Evolutionary conservation across 1,140 invertebrate genomes (phyloP), one percentile per base, ranked within the genome.

Genomic region (Berghia stephanieae): DNA sequence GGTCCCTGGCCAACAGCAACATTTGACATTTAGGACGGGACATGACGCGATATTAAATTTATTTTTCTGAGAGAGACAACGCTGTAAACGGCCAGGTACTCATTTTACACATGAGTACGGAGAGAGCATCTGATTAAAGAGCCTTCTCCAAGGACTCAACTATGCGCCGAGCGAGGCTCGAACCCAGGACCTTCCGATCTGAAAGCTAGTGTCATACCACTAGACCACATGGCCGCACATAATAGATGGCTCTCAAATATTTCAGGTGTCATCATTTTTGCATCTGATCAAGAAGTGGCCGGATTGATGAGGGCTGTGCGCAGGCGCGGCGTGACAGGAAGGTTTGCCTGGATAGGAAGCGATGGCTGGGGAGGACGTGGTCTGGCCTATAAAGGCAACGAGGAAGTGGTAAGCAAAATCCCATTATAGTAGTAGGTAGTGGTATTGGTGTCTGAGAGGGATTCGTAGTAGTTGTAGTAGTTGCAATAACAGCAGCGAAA

Each of bases 201-300:
- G n/a, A n/a, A n/a, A n/a, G n/a, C n/a, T n/a, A n/a, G n/a, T n/a
- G n/a, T n/a, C n/a, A n/a, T n/a, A n/a, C n/a, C n/a, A n/a, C n/a
- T n/a, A n/a, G n/a, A n/a, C n/a, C n/a, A n/a, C n/a, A n/a, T n/a
- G n/a, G n/a, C n/a, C n/a, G n/a, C n/a, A n/a, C n/a, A n/a, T n/a
- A n/a, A n/a, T n/a, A n/a, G n/a, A n/a, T 49, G 8, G 66, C n/a
- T 24, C 24, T n/a, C 21, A 34, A 68, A 2, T 79, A 18, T 60
- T 75, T 0, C 75, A 89, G 97, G 97, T 63, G 96, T 96, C 38
- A 98, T 98, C 75, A 94, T 98, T 83, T 98, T 96, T 88, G 97
- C 95, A 0, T 98, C 96, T 0, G 96, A 98, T 90, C 96, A 98
- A 91, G 96, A 98, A 91, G 96, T 98, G 13, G 95, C 95, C 0